phyloP scores from a whole-genome alignment of 2,797 vertebrate genomes.

The Pampus argenteus region DNA sequence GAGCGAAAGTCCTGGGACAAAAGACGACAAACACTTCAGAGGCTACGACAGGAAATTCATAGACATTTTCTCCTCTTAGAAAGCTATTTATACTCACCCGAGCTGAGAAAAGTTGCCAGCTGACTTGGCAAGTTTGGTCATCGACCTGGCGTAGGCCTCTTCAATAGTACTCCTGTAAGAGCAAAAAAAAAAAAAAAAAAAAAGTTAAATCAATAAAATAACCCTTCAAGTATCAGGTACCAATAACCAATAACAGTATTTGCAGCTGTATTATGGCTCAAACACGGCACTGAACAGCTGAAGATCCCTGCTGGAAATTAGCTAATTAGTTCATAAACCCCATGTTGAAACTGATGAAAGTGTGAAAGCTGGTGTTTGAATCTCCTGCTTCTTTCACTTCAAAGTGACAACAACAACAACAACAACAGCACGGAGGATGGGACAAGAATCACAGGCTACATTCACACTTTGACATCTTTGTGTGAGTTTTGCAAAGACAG shows the following conservation, averaged over 20 bases:
- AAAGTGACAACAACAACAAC: slow-evolving; percentile 32
- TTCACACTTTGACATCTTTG: neutral
- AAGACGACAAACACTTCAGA: slow-evolving; percentile 13
- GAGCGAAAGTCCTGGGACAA: slow-evolving; percentile 90
- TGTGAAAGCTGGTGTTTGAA: slow-evolving; percentile 40
- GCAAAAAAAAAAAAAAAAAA: slow-evolving; percentile 14
- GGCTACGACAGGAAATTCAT: neutral
- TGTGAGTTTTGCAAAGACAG: neutral
- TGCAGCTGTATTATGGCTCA: slow-evolving; percentile 26
- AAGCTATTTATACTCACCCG: slow-evolving; percentile 86
- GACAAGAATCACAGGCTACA: neutral
- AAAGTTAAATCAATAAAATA: neutral
- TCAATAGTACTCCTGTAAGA: slow-evolving; percentile 92
- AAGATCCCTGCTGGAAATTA: slow-evolving; percentile 17
- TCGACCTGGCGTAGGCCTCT: slow-evolving; percentile 96
- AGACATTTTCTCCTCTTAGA: neutral
- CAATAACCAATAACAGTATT: slow-evolving; percentile 4
- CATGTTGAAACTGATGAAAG: slow-evolving; percentile 26
- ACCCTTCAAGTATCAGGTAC: neutral
- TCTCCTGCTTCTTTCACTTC: slow-evolving; percentile 30
- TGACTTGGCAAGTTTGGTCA: slow-evolving; percentile 97
- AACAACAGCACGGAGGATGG: neutral
- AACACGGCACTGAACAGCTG: slow-evolving; percentile 10
- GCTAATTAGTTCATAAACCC: slow-evolving; percentile 46
- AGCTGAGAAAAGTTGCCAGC: slow-evolving; percentile 96